Base-by-base conservation (phyloP, 1,140 invertebrate species). In the Atopsyche davidsoni region DNA sequence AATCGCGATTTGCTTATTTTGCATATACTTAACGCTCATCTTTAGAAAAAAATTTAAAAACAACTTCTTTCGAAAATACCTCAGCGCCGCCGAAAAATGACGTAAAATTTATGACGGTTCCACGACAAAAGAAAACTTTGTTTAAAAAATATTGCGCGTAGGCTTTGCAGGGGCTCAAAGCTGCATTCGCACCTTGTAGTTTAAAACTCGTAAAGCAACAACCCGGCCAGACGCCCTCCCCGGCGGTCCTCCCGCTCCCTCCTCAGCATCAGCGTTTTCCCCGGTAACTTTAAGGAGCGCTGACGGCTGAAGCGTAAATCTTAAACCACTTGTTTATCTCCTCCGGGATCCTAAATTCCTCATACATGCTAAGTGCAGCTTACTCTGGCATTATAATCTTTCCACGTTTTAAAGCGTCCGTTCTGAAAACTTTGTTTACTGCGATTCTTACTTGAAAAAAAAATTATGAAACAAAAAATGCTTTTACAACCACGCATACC, bases 191-290 rank as follows among this genome's bases (percentile, higher is more conserved):
- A 53, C 51, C 51, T 53, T 45, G 43, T 41, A 41, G 43, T 47
- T 47, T 46, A 42, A 53, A 53, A 47, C 34, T 47, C 51, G 43
- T 53, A 53, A 53, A 53, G 38, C 38, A 46, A 42, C 51, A 46
- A 41, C 36, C 51, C 43, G 21, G 17, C 41, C 32, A 9, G 50
- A n/a, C 24, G 23, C 46, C 2, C 17, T 48, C n/a, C n/a, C n/a
- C n/a, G n/a, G n/a, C n/a, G n/a, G n/a, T n/a, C n/a, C n/a, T n/a
- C n/a, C n/a, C n/a, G n/a, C n/a, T n/a, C n/a, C n/a, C n/a, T n/a
- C n/a, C n/a, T n/a, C n/a, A n/a, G n/a, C n/a, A n/a, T n/a, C n/a
- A n/a, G n/a, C n/a, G 38, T 40, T 40, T 40, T 21, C 10, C 38
- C 11, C 9, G 1, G 11, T 9, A 42, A 42, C 40, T 42, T 42